phyloP scores from a whole-genome alignment of 2,888 invertebrate species.

The Eumacrocentrus americanus region DNA sequence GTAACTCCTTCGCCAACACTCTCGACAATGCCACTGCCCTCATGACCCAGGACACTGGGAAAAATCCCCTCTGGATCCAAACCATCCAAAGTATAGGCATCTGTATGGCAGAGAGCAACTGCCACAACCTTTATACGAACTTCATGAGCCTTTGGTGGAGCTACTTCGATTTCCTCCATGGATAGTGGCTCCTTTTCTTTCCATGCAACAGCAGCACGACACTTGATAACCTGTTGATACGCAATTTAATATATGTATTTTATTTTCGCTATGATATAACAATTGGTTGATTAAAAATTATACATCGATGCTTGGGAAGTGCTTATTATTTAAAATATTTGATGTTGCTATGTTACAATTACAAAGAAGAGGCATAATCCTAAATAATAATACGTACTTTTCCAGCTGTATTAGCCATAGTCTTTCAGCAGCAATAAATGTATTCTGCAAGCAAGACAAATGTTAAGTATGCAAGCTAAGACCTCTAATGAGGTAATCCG shows the following conservation, averaged over 20 bases:
- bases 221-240: constrained; percentile 75
- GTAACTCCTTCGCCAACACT: constrained; percentile 93
- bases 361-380: not conserved
- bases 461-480: no score
- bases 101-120: constrained; percentile 91
- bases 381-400: constrained; percentile 42
- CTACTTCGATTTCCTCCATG: constrained; percentile 92
- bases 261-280: not conserved
- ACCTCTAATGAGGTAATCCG: not conserved
- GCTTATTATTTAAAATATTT: not conserved
- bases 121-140: constrained; percentile 81
- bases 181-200: constrained; percentile 85
- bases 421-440: not conserved
- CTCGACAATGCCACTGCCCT: constrained; percentile 96
- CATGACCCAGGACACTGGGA: constrained; percentile 94
- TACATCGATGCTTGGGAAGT: not conserved
- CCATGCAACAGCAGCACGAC: constrained; percentile 97
- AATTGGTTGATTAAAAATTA: not conserved
- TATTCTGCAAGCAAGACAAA: not conserved
- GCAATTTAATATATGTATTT: constrained; percentile 14
- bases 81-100: constrained; percentile 87
- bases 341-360: constrained; percentile 2
- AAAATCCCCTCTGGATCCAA: constrained; percentile 90
- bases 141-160: constrained; percentile 92
- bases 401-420: constrained; percentile 48